phyloP scores from a whole-genome alignment of 2,888 invertebrate genomes.

The Serripes groenlandicus region DNA sequence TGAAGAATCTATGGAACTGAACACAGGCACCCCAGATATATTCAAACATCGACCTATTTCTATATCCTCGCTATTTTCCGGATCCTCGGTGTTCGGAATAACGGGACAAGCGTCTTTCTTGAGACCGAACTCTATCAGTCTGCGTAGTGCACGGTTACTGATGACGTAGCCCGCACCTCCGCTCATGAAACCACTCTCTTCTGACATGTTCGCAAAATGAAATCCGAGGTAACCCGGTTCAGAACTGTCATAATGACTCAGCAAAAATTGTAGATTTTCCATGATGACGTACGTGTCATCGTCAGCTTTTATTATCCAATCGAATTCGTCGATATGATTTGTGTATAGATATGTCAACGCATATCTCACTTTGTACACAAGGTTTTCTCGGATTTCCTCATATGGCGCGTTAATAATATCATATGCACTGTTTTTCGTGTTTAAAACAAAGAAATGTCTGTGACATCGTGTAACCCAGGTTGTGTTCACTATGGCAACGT shows the following conservation, averaged over 20 bases:
- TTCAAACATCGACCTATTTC: conserved; percentile 96
- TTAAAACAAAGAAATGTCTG: conserved; percentile 86
- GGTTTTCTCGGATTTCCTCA: conserved; percentile 86
- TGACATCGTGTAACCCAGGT: conserved; percentile 96
- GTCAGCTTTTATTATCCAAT: conserved; percentile 99
- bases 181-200: conserved; percentile 86
- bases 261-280: conserved; percentile 96
- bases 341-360: conserved; percentile 95
- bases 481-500: conserved; percentile 95
- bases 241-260: conserved; percentile 91
- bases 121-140: conserved; percentile 91
- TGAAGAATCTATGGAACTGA: conserved; percentile 94
- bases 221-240: conserved; percentile 93
- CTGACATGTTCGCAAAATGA: conserved; percentile 76
- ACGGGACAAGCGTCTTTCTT: conserved; percentile 83
- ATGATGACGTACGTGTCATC: conserved; percentile 99
- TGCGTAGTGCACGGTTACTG: conserved; percentile 92
- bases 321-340: conserved; percentile 93
- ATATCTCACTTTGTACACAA: conserved; percentile 98
- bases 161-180: conserved; percentile 91
- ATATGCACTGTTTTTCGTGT: conserved; percentile 85
- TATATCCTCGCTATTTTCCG: conserved; percentile 91
- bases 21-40: conserved; percentile 90
- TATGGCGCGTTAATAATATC: conserved; percentile 76
- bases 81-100: conserved; percentile 89